These are phyloP conservation scores for Colistium nudipinnis DNA, from an alignment of 2,113 vertebrate genomes.

Conservation along the genomic window DNA sequence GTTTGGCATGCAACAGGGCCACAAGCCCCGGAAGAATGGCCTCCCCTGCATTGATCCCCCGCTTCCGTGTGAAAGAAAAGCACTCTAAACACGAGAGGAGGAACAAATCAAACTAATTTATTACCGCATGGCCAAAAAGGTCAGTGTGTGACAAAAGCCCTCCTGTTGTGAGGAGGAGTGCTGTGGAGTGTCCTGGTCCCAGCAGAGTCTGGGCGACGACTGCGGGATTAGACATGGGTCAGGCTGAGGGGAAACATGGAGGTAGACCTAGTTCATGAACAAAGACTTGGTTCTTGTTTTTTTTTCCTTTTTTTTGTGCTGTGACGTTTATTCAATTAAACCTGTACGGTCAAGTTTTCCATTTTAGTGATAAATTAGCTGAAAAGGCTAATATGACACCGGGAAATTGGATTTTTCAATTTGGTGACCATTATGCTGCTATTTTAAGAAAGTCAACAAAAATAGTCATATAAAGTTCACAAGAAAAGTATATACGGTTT, in stretches of 20 bases:
- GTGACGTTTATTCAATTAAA: conserved; percentile 44
- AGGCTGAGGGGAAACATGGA: conserved; percentile 49
- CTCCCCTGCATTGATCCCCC: conserved; percentile 24
- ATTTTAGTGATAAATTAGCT: conserved; percentile 9
- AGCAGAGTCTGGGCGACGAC: conserved; percentile 47
- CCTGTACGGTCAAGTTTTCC: conserved; percentile 31
- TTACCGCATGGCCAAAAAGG: conserved; percentile 68
- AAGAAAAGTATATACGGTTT: not conserved
- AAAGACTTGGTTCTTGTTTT: conserved; percentile 42
- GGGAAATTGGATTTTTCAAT: not conserved
- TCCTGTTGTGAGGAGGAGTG: conserved; percentile 73
- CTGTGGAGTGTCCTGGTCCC: conserved; percentile 54
- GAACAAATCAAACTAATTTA: conserved; percentile 81
- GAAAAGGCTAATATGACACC: not conserved
- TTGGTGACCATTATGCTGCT: not conserved
- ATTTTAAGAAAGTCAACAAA: not conserved
- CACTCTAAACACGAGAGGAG: conserved; percentile 68
- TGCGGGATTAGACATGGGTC: conserved; percentile 75
- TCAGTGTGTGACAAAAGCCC: conserved; percentile 72
- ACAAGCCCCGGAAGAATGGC: conserved; percentile 12
- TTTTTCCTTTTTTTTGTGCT: conserved; percentile 19
- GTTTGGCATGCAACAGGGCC: conserved; percentile 43
- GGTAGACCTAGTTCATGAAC: conserved; percentile 38
- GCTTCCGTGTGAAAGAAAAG: conserved; percentile 52
- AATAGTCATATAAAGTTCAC: not conserved